These are phyloP conservation scores for Eumacrocentrus americanus DNA, from an alignment of 2,888 invertebrate species.

Conservation along the genomic window DNA sequence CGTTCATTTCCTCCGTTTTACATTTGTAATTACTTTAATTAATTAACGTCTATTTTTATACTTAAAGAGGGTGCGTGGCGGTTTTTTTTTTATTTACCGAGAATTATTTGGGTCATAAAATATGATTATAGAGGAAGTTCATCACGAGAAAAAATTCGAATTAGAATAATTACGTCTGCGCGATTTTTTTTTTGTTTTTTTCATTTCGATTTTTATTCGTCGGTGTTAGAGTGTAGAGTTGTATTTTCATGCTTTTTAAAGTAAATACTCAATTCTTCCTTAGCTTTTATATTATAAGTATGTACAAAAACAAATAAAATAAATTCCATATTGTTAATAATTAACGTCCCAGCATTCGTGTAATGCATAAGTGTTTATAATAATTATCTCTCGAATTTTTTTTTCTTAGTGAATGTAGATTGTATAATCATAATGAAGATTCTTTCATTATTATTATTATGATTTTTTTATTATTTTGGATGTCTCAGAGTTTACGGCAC, in stretches of 20 bases:
- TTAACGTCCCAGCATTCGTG: background rate
- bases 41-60: slow-evolving; percentile 3
- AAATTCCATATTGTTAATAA: background rate
- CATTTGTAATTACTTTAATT: slow-evolving; percentile 3
- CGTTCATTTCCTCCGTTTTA: slow-evolving; percentile 18
- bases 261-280: background rate
- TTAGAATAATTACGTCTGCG: slow-evolving; percentile 18
- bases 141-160: slow-evolving; percentile 24
- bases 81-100: too few relatives aligned
- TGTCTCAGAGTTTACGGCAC: background rate
- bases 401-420: slow-evolving; percentile 17
- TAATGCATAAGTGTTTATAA: background rate
- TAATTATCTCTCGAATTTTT: background rate
- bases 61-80: slow-evolving; percentile 26
- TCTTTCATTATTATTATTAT: slow-evolving; percentile 2
- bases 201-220: background rate
- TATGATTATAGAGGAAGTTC: slow-evolving; percentile 18
- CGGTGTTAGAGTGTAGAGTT: background rate
- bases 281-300: background rate
- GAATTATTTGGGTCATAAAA: slow-evolving; percentile 17
- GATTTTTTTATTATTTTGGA: too few relatives aligned
- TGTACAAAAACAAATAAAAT: background rate
- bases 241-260: background rate
- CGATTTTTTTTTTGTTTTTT: slow-evolving; percentile 9
- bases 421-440: slow-evolving; percentile 26